Conservation (phyloP, 2,888 invertebrate genomes). For the Dascillus cervinus region DNA sequence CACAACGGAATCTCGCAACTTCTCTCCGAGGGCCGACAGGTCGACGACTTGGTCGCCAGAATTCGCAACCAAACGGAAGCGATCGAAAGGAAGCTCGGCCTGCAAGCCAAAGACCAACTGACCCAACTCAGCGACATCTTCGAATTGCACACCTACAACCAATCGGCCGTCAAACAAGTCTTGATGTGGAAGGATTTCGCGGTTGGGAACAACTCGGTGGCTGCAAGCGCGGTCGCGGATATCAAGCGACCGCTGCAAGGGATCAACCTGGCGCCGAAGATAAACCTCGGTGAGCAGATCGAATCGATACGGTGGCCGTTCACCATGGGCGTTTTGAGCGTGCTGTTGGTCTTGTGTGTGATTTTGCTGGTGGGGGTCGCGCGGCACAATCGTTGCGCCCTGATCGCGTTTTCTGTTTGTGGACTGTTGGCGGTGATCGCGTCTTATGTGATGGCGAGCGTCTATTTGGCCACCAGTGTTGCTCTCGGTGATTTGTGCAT, state of each 20-base stretch:
- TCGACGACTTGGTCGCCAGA: conserved; percentile 70
- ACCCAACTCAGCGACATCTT: conserved; percentile 67
- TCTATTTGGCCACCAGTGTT: conserved; percentile 78
- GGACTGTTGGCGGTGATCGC: conserved; percentile 78
- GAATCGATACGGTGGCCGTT: conserved; percentile 76
- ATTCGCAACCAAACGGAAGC: conserved; percentile 77
- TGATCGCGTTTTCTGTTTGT: conserved; percentile 84
- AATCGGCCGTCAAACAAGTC: conserved; percentile 65
- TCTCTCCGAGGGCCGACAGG: conserved; percentile 69
- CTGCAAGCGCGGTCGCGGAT: conserved; percentile 68
- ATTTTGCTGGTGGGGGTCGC: conserved; percentile 85
- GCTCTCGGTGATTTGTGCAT: conserved; percentile 69
- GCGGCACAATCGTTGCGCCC: conserved; percentile 78
- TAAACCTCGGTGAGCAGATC: conserved; percentile 58
- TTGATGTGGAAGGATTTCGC: conserved; percentile 62
- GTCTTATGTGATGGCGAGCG: conserved; percentile 82
- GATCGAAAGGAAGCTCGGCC: conserved; percentile 62
- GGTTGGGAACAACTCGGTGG: conserved; percentile 66
- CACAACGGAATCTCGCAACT: conserved; percentile 84
- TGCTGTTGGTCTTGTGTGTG: conserved; percentile 79
- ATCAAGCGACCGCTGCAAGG: conserved; percentile 55
- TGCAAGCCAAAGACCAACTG: conserved; percentile 53
- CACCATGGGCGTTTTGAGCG: conserved; percentile 80
- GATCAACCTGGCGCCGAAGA: conserved; percentile 57
- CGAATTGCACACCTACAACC: conserved; percentile 69